phyloP scores from a whole-genome alignment of 2,113 vertebrate genomes.

The Antigone vipio region DNA sequence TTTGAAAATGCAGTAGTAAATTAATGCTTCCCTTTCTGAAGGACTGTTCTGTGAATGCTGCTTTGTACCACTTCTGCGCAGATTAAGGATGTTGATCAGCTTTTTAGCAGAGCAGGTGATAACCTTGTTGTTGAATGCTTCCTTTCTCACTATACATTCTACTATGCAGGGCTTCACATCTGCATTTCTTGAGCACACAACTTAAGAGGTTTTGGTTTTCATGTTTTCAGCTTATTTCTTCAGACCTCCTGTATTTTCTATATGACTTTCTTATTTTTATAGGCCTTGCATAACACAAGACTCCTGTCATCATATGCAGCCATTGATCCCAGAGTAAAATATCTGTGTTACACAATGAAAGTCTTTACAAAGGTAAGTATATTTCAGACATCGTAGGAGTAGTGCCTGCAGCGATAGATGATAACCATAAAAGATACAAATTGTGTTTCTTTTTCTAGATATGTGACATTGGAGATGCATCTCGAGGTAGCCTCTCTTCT shows the following conservation, averaged over 20 bases:
- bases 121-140: background rate
- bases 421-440: background rate
- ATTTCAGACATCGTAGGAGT: background rate
- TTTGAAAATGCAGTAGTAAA: background rate
- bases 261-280: slow-evolving; percentile 6
- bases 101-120: background rate
- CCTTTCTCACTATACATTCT: background rate
- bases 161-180: background rate
- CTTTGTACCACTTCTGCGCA: background rate
- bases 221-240: background rate
- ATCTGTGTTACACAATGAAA: slow-evolving; percentile 94
- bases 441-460: slow-evolving; percentile 71
- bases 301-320: slow-evolving; percentile 87
- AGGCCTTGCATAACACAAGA: slow-evolving; percentile 93
- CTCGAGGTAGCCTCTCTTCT: slow-evolving; percentile 92
- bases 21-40: background rate
- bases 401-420: background rate
- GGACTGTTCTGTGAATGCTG: background rate
- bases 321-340: slow-evolving; percentile 89
- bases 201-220: background rate
- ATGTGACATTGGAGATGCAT: slow-evolving; percentile 94
- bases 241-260: background rate
- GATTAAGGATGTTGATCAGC: background rate
- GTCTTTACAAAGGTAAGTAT: slow-evolving; percentile 88
- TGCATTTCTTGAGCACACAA: background rate